phyloP scores from a whole-genome alignment of 2,797 vertebrate genomes.

The Megalops cyprinoides region DNA sequence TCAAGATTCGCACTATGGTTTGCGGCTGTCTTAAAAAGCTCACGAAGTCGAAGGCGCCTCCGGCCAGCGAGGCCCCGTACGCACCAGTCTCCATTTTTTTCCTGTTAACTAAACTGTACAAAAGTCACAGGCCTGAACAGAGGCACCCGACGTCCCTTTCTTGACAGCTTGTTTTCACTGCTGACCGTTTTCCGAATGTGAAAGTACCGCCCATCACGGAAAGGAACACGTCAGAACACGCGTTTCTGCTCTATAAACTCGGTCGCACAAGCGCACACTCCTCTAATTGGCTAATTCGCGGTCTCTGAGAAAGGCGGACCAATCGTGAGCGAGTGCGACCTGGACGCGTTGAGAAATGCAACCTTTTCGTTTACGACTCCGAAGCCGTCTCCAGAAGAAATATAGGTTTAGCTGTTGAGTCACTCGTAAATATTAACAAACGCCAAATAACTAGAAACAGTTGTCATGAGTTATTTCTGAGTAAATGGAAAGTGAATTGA shows the following conservation, averaged over 20 bases:
- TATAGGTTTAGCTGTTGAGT: too few species aligned
- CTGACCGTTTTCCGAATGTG: constrained; percentile 36
- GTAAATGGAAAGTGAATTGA: too few species aligned
- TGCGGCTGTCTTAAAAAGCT: constrained; percentile 68
- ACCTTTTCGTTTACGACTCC: background rate
- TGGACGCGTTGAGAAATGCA: background rate
- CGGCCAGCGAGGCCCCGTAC: constrained; percentile 74
- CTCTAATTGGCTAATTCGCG: background rate
- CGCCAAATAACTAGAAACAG: too few species aligned
- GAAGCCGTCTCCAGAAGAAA: too few species aligned
- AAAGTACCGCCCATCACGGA: constrained; percentile 37
- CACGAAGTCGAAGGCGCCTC: constrained; percentile 67
- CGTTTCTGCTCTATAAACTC: background rate
- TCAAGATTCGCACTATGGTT: constrained; percentile 67
- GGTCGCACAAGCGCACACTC: background rate
- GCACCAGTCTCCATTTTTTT: constrained; percentile 67
- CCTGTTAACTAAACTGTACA: background rate
- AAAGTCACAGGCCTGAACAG: background rate
- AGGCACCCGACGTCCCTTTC: constrained; percentile 43
- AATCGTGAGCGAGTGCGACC: background rate
- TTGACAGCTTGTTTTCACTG: constrained; percentile 27
- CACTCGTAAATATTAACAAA: too few species aligned
- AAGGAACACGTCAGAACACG: constrained; percentile 39
- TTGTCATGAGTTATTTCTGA: too few species aligned
- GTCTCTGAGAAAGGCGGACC: background rate